phyloP scores from a whole-genome alignment of 2,888 invertebrate species.

The Herminia tarsipennalis region DNA sequence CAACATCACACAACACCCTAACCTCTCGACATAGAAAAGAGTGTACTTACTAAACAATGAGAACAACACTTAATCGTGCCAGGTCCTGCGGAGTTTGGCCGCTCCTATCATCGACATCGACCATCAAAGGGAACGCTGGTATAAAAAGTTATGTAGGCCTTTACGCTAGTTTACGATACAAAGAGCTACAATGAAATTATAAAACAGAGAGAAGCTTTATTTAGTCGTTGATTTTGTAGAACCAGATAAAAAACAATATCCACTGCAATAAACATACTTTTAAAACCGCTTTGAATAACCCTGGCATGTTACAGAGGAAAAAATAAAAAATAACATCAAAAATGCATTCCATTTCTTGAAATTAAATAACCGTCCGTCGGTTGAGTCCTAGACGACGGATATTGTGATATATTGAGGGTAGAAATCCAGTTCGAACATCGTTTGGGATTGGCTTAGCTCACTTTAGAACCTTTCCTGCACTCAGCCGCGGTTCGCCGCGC shows the following conservation, averaged over 20 bases:
- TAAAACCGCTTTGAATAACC: no score
- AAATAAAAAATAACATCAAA: no score
- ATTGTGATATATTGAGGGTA: background rate
- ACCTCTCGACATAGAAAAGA: background rate
- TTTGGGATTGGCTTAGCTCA: conserved; percentile 65
- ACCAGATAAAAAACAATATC: no score
- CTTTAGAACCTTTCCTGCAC: conserved; percentile 67
- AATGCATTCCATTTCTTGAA: no score
- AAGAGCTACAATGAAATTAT: background rate
- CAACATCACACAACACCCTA: background rate
- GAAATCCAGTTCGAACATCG: conserved; percentile 48
- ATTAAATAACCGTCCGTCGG: background rate
- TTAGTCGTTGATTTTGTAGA: background rate
- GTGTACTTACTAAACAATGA: conserved; percentile 40
- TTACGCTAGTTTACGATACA: background rate
- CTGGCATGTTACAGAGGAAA: no score
- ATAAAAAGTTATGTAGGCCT: background rate
- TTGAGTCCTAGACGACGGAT: background rate
- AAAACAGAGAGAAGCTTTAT: no score
- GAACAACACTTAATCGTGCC: conserved; percentile 9
- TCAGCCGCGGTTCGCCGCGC: conserved; percentile 48
- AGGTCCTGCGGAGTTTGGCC: conserved; percentile 40
- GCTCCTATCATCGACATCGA: conserved; percentile 33
- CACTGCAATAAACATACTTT: no score
- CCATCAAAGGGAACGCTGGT: conserved; percentile 18